These are phyloP conservation scores for Actenoides hombroni DNA, from an alignment of 2,113 vertebrate genomes.

Conservation along the genomic window DNA sequence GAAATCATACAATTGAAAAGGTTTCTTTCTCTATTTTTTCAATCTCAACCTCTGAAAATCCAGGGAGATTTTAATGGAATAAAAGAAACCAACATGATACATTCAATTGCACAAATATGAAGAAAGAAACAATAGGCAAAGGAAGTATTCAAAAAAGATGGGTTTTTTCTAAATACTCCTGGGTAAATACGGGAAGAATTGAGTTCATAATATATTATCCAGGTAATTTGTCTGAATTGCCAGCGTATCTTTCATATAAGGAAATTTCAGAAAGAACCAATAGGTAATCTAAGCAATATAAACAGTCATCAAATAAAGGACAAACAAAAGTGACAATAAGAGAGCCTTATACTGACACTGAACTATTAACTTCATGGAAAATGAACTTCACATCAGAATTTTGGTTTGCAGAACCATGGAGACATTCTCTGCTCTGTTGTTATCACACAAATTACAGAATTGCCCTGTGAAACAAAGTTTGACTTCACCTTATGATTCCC, in stretches of 20 bases:
- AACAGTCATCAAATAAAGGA: not conserved
- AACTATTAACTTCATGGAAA: not conserved
- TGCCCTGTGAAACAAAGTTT: slow-evolving; percentile 3
- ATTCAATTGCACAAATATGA: not conserved
- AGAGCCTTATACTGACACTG: not conserved
- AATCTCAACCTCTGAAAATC: not conserved
- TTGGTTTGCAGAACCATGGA: not conserved
- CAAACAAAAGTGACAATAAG: not conserved
- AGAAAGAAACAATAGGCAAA: not conserved
- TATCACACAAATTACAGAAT: not conserved
- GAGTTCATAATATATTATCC: not conserved
- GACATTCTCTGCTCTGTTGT: not conserved
- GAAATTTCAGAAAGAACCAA: not conserved
- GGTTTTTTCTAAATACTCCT: not conserved
- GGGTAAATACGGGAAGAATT: not conserved
- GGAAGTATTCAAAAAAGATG: not conserved
- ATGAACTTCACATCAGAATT: not conserved
- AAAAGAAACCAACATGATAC: not conserved
- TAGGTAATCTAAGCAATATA: not conserved
- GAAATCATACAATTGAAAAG: not conserved
- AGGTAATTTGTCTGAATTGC: not conserved
- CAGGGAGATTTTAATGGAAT: not conserved
- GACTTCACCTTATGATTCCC: not conserved
- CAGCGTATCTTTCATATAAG: not conserved
- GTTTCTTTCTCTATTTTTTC: not conserved